phyloP scores from a whole-genome alignment of 2,797 vertebrate species.

The Sebastes cheni region DNA sequence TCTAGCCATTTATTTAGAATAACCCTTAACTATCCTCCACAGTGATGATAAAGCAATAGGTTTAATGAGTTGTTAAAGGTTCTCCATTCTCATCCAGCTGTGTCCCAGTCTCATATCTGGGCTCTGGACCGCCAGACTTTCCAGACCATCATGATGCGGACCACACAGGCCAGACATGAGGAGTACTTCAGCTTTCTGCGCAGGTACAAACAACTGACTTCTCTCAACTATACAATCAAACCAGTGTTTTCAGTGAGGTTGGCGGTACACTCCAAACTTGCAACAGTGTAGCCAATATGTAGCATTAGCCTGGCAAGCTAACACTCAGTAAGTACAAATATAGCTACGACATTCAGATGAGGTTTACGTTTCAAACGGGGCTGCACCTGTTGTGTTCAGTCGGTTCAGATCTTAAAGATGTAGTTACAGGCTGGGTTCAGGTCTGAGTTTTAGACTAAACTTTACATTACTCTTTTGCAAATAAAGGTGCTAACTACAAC shows the following conservation, averaged over 20 bases:
- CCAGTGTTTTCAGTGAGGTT: neutral
- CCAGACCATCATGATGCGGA: constrained; percentile 85
- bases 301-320: neutral
- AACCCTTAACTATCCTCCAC: neutral
- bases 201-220: constrained; percentile 69
- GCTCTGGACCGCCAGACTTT: constrained; percentile 84
- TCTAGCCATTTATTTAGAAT: neutral
- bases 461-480: neutral
- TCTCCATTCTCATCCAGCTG: constrained; percentile 66
- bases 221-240: neutral
- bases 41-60: neutral
- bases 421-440: neutral
- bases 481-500: neutral
- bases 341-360: neutral
- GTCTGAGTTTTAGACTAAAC: neutral
- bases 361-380: neutral
- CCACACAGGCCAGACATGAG: constrained; percentile 80
- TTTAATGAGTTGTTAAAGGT: neutral
- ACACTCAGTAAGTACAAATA: neutral
- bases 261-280: neutral
- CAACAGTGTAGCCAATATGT: neutral
- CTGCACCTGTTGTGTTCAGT: neutral
- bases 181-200: constrained; percentile 86
- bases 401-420: neutral
- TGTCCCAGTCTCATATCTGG: constrained; percentile 82